Percentiles rank a stretch among this genome's conserved stretches.
Conservation (phyloP, 1,140 invertebrate genomes). For the Uloborus diversus region DNA sequence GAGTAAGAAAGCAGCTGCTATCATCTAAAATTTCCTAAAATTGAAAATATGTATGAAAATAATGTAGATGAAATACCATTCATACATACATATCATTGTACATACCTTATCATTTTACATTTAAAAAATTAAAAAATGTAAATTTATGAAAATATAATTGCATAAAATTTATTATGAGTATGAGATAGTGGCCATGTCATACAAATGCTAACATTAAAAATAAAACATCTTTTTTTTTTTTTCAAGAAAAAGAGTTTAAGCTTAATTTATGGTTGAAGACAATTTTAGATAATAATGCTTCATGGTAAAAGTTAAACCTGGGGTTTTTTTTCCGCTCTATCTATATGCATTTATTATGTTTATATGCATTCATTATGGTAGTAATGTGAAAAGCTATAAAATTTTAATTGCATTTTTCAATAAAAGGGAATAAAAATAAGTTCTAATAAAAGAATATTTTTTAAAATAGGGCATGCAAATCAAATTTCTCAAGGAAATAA, state of each 20-base stretch:
- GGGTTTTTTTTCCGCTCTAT: no score
- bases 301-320: background rate
- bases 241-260: background rate
- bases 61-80: background rate
- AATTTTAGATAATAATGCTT: background rate
- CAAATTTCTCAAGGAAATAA: no score
- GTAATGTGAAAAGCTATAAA: no score
- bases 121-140: background rate
- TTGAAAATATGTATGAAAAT: background rate
- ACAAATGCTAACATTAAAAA: background rate
- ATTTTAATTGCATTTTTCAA: no score
- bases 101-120: background rate
- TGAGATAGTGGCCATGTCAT: background rate
- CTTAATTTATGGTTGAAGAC: background rate
- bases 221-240: background rate
- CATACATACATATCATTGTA: background rate
- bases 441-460: no score
- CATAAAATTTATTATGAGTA: background rate
- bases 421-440: no score
- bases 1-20: constrained; percentile 11
- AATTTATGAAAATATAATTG: background rate
- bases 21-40: constrained; percentile 37
- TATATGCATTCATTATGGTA: no score
- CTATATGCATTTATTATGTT: no score
- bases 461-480: no score